phyloP scores from a whole-genome alignment of 1,140 invertebrate genomes.

The Polypedilum vanderplanki region DNA sequence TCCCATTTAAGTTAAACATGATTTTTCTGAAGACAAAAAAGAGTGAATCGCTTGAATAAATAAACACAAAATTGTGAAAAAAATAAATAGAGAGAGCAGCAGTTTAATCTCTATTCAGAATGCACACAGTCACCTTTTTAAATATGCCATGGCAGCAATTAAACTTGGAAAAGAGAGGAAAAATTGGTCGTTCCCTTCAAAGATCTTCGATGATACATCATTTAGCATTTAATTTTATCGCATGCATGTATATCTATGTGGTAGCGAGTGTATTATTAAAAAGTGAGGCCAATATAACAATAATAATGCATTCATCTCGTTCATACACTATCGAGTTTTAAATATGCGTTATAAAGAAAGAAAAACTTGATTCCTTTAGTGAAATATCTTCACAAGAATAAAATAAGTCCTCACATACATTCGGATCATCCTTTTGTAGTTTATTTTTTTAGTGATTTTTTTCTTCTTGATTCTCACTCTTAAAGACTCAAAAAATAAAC shows the following conservation, averaged over 20 bases:
- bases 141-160: neutral
- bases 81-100: too few relatives aligned
- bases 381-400: neutral
- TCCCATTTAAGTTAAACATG: neutral
- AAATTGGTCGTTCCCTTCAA: neutral
- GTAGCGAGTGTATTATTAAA: neutral
- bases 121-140: neutral
- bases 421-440: neutral
- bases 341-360: too few relatives aligned
- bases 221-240: neutral
- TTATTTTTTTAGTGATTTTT: neutral
- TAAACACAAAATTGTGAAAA: too few relatives aligned
- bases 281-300: constrained; percentile 5
- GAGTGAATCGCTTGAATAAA: too few relatives aligned
- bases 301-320: neutral
- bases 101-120: too few relatives aligned
- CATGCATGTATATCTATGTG: neutral
- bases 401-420: neutral
- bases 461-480: neutral
- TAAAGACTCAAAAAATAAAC: neutral
- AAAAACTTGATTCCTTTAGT: too few relatives aligned
- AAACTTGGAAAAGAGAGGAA: neutral
- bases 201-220: constrained; percentile 6
- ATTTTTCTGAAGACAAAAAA: too few relatives aligned
- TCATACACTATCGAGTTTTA: too few relatives aligned